Conservation (phyloP, 2,797 vertebrate species). For the Bufotes viridis region DNA sequence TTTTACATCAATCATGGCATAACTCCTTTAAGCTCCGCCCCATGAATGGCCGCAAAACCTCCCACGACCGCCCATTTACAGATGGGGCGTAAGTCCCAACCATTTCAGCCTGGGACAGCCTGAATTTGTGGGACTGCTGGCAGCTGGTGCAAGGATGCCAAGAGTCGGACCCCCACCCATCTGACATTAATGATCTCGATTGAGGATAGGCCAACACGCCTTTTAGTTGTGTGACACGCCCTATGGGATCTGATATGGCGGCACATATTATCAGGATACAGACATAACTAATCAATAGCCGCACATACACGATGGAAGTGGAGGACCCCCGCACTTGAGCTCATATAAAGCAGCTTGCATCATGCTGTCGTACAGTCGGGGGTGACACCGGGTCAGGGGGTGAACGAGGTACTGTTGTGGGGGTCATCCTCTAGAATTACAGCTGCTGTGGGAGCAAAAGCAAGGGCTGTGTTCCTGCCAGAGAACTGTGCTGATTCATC, state of each 20-base stretch:
- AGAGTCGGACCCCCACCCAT: too few relatives aligned
- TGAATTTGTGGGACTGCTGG: too few relatives aligned
- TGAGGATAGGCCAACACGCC: too few relatives aligned
- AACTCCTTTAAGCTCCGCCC: too few relatives aligned
- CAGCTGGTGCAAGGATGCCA: too few relatives aligned
- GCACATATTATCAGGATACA: neutral
- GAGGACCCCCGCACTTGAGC: neutral
- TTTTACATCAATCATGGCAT: too few relatives aligned
- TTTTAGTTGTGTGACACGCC: neutral
- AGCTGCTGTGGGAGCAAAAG: slow-evolving; percentile 19
- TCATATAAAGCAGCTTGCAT: neutral
- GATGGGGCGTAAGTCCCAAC: too few relatives aligned
- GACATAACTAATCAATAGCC: neutral
- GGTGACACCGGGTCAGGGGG: neutral
- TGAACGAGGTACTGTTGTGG: neutral
- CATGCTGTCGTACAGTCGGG: neutral
- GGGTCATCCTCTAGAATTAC: slow-evolving; percentile 5
- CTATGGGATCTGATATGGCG: neutral
- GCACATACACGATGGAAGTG: neutral
- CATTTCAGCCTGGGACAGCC: too few relatives aligned
- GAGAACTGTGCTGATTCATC: slow-evolving; percentile 24
- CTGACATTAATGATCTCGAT: too few relatives aligned
- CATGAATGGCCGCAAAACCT: too few relatives aligned
- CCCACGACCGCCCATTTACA: too few relatives aligned
- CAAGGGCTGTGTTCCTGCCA: slow-evolving; percentile 9